These are phyloP conservation scores for Anoplius nigerrimus DNA, from an alignment of 2,888 invertebrate genomes.

Conservation along the genomic window DNA sequence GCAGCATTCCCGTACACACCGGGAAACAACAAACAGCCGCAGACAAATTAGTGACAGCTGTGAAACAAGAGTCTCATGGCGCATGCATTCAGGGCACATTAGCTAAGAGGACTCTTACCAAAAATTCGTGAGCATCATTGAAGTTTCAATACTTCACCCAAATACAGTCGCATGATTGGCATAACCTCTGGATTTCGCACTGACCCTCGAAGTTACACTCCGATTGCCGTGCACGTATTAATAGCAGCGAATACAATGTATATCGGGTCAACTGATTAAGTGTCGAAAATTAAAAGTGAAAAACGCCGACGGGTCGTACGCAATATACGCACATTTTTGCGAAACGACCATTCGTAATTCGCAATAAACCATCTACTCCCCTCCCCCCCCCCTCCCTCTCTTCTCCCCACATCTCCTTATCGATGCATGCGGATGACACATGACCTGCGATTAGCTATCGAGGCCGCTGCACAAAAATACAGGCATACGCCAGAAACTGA, in stretches of 20 bases:
- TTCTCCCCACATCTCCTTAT: constrained; percentile 7
- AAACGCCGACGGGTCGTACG: no score
- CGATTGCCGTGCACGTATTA: constrained; percentile 8
- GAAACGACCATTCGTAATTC: not conserved
- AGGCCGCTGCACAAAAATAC: constrained; percentile 28
- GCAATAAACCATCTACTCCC: no score
- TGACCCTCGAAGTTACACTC: constrained; percentile 21
- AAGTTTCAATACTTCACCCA: not conserved
- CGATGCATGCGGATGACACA: constrained; percentile 22
- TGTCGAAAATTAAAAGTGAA: no score
- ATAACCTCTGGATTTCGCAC: constrained; percentile 21
- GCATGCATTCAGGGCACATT: no score
- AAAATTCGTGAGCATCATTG: not conserved
- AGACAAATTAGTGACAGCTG: no score
- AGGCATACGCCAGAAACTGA: not conserved
- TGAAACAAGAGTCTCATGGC: no score
- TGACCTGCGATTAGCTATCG: constrained; percentile 30
- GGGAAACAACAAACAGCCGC: no score
- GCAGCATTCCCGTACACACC: no score
- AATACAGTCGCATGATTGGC: not conserved
- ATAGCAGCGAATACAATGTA: not conserved
- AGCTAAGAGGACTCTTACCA: no score
- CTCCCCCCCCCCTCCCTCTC: no score
- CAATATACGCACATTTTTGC: constrained; percentile 11
- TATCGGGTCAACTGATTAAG: not conserved